Percentiles rank a stretch among this genome's conserved stretches.
Conservation (phyloP, 2,113 vertebrate species). For the Siniperca knerii region DNA sequence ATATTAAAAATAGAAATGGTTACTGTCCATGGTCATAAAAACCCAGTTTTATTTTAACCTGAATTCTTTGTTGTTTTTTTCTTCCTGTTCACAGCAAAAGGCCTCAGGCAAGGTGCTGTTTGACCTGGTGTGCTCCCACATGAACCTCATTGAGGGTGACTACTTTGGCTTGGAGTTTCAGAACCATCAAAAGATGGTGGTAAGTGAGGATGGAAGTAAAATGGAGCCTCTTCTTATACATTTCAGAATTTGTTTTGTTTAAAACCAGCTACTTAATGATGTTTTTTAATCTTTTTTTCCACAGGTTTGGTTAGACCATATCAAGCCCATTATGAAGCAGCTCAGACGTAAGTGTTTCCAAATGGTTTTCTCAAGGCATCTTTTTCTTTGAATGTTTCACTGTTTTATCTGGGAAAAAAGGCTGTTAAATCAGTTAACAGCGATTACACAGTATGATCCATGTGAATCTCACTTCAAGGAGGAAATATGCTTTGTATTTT, state of each 20-base stretch:
- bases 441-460: neutral
- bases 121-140: slow-evolving; percentile 93
- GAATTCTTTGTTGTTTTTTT: neutral
- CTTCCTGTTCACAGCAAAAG: slow-evolving; percentile 89
- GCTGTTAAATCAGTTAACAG: neutral
- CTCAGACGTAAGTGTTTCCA: slow-evolving; percentile 93
- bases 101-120: slow-evolving; percentile 94
- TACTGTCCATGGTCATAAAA: neutral
- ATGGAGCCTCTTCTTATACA: neutral
- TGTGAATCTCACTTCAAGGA: neutral
- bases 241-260: neutral
- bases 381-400: neutral
- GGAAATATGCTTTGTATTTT: neutral
- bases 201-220: slow-evolving; percentile 78
- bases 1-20: slow-evolving; percentile 13
- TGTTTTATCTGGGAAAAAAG: slow-evolving; percentile 6
- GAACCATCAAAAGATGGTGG: slow-evolving; percentile 95
- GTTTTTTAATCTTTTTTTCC: neutral
- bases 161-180: slow-evolving; percentile 98
- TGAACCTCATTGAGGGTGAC: slow-evolving; percentile 98
- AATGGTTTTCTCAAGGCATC: slow-evolving; percentile 2
- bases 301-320: slow-evolving; percentile 97
- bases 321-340: slow-evolving; percentile 97
- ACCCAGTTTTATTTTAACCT: slow-evolving; percentile 16
- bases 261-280: neutral